Evolutionary conservation across 2,797 vertebrate species (phyloP), one percentile per base, ranked within the genome.

Genomic region (Aulostomus chinensis): DNA sequence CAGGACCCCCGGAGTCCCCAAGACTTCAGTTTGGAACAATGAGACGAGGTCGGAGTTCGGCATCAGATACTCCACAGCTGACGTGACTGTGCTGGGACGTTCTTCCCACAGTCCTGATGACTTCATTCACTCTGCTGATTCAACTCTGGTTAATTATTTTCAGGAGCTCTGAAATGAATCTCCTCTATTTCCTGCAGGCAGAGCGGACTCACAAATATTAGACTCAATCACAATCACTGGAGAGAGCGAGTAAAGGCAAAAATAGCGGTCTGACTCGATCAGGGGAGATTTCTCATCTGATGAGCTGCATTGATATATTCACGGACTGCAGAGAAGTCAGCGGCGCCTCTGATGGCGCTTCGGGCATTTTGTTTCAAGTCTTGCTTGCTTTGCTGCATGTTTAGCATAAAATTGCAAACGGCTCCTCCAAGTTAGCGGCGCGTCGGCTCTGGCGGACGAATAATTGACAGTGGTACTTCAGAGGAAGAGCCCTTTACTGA

Each of bases 391-490:
- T 11, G 10, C 28, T 16, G 18, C 21, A 3, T 62, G 60, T 52
- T 71, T 69, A 58, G 60, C 51, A 66, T 71, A 65, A 53, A 52
- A 57, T 68, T 34, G 48, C 42, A 58, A 64, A 53, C 28, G 10
- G 24, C 50, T 57, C 35, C 9, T 54, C 41, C 17, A 45, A 62
- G 37, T 66, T 37, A 42, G 42, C 22, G 56, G 29, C 62, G 35
- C n/a, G n/a, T n/a, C n/a, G n/a, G n/a, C n/a, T n/a, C n/a, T n/a
- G n/a, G n/a, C n/a, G n/a, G n/a, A 42, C 48, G 41, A 47, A 68
- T 64, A 8, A 35, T 14, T 54, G 25, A 46, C 17, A 30, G 29
- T 6, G 10, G n/a, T 21, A 0, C 17, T 7, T 9, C 38, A 41
- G 33, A 28, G 13, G 30, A 38, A 18, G 24, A 54, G 46, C 50